These are phyloP conservation scores for Erebia aethiops DNA, from an alignment of 2,888 invertebrate species.

Conservation along the genomic window DNA sequence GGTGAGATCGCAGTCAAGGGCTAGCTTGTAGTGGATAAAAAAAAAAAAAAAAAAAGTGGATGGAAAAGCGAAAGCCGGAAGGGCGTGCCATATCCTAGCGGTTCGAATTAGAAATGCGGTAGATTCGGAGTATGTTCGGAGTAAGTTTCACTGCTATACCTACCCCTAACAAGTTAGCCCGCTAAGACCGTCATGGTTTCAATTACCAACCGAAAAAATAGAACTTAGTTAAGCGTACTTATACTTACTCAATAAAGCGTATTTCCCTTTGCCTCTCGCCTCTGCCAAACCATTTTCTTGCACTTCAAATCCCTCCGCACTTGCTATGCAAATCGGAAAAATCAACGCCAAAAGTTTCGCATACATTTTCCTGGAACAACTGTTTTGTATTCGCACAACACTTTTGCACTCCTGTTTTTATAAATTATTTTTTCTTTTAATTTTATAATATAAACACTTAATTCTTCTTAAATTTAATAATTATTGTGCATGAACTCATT, in stretches of 20 bases:
- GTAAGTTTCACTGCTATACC: no score
- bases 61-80: no score
- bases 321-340: slow-evolving; percentile 27
- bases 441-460: neutral
- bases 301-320: slow-evolving; percentile 43
- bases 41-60: no score
- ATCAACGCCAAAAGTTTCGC: slow-evolving; percentile 12
- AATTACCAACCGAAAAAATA: no score
- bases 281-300: slow-evolving; percentile 52
- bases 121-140: no score
- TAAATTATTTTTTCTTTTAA: neutral
- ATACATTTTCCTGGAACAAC: slow-evolving; percentile 18
- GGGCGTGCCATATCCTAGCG: no score
- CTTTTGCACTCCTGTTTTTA: neutral
- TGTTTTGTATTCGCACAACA: neutral
- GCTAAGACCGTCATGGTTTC: no score
- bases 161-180: no score
- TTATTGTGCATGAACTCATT: neutral
- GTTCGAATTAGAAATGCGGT: no score
- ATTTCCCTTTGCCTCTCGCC: slow-evolving; percentile 68
- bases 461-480: neutral
- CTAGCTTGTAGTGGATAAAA: no score
- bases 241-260: slow-evolving; percentile 71
- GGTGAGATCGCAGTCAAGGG: no score
- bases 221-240: neutral